These are phyloP conservation scores for Tridacna gigas DNA, from an alignment of 2,888 invertebrate species.

Conservation along the genomic window DNA sequence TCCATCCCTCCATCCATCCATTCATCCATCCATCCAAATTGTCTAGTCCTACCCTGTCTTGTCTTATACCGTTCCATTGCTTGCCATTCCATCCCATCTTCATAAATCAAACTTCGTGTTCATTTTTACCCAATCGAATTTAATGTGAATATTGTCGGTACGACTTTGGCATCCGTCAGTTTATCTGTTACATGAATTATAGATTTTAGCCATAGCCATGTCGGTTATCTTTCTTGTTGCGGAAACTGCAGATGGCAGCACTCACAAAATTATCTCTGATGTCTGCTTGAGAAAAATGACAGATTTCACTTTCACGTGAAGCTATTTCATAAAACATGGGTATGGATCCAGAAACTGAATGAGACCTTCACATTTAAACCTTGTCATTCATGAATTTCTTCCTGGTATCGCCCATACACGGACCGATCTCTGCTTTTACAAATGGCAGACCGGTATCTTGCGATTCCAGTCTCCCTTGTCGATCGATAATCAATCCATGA, in stretches of 20 bases:
- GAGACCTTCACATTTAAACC: neutral
- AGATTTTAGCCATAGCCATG: slow-evolving; percentile 9
- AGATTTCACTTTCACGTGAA: slow-evolving; percentile 31
- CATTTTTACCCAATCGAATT: too few relatives aligned
- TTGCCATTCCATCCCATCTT: too few relatives aligned
- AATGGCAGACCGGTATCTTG: neutral
- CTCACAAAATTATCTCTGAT: slow-evolving; percentile 56
- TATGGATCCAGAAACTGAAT: slow-evolving; percentile 17
- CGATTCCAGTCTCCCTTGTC: slow-evolving; percentile 12
- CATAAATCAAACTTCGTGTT: too few relatives aligned
- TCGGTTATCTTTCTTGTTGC: slow-evolving; percentile 49
- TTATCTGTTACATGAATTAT: too few relatives aligned
- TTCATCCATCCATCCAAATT: too few relatives aligned
- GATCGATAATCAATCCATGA: slow-evolving; percentile 22
- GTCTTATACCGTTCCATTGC: too few relatives aligned
- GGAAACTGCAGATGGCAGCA: slow-evolving; percentile 65
- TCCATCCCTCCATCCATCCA: too few relatives aligned
- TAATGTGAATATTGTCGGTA: too few relatives aligned
- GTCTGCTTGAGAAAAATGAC: slow-evolving; percentile 55
- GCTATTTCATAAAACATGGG: slow-evolving; percentile 26
- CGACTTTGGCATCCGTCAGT: too few relatives aligned
- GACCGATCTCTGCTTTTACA: neutral
- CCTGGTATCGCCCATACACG: neutral
- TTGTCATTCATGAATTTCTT: neutral
- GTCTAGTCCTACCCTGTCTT: too few relatives aligned